phyloP scores from a whole-genome alignment of 2,797 vertebrate species.

The Eupleurogrammus muticus region DNA sequence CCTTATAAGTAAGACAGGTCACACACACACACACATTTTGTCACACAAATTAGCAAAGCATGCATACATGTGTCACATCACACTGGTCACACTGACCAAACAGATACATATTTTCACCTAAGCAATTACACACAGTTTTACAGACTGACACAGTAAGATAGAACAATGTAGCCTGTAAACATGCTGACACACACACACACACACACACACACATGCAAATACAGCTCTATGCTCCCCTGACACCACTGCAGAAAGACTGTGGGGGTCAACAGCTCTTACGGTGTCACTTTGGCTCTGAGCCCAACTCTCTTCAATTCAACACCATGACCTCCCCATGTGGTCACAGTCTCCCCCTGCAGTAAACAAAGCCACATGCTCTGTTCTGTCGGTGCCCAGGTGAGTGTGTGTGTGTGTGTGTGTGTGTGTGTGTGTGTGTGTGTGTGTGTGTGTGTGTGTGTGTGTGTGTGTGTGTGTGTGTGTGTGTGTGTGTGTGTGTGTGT shows the following conservation, averaged over 20 bases:
- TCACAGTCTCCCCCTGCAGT: constrained; percentile 21
- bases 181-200: constrained; percentile 7
- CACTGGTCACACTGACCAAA: constrained; percentile 8
- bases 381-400: constrained; percentile 6
- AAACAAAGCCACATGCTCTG: constrained; percentile 38
- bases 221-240: constrained; percentile 15
- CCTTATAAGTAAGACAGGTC: constrained; percentile 5
- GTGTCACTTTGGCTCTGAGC: constrained; percentile 60
- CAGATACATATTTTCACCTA: constrained; percentile 11
- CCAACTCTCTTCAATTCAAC: constrained; percentile 35
- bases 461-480: too few species aligned
- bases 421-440: too few species aligned
- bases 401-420: too few species aligned
- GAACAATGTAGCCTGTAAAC: background rate
- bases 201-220: constrained; percentile 27
- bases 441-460: too few species aligned
- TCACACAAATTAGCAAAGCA: background rate
- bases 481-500: too few species aligned
- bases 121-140: constrained; percentile 1
- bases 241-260: constrained; percentile 44
- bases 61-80: background rate
- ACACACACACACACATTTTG: constrained; percentile 2
- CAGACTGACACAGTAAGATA: constrained; percentile 14
- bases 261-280: constrained; percentile 56
- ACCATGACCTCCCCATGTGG: constrained; percentile 48